A percentile compares a stretch with the other conserved stretches of the same genome.
Conservation (phyloP, 1,140 invertebrate genomes). For the Proctacanthus coquilletti region DNA sequence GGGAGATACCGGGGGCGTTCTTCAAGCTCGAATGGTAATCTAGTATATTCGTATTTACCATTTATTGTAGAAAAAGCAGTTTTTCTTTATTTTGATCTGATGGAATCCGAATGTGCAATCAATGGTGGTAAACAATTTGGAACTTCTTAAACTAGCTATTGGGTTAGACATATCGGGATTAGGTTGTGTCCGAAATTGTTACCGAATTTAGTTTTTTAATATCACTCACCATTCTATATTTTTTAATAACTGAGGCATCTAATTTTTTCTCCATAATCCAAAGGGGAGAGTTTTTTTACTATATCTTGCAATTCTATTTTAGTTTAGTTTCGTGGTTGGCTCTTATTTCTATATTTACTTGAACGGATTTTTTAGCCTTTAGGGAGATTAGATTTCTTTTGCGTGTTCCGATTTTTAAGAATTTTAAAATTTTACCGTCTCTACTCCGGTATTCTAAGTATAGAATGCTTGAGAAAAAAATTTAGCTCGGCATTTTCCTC, state of each 20-base stretch:
- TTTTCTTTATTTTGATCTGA: constrained; percentile 27
- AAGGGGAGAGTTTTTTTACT: background rate
- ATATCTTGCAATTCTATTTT: no score
- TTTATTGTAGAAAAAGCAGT: constrained; percentile 26
- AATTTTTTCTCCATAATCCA: constrained; percentile 9
- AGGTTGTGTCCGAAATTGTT: constrained; percentile 31
- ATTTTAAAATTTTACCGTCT: no score
- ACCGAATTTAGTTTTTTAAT: constrained; percentile 25
- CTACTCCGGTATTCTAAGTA: no score
- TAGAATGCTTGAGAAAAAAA: no score
- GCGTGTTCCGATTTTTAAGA: no score
- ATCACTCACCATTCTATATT: constrained; percentile 21
- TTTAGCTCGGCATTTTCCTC: no score
- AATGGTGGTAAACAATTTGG: constrained; percentile 26
- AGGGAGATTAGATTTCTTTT: no score
- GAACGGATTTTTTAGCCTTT: no score
- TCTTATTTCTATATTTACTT: no score
- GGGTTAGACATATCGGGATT: constrained; percentile 31
- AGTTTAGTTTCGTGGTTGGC: no score
- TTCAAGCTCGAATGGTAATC: constrained; percentile 12
- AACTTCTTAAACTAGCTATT: constrained; percentile 23
- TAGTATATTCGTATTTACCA: no score
- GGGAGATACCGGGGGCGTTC: constrained; percentile 14
- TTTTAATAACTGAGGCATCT: constrained; percentile 2
- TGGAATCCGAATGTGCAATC: constrained; percentile 32